Base-by-base conservation (phyloP, 2,888 invertebrate species). In the Oligia strigilis region DNA sequence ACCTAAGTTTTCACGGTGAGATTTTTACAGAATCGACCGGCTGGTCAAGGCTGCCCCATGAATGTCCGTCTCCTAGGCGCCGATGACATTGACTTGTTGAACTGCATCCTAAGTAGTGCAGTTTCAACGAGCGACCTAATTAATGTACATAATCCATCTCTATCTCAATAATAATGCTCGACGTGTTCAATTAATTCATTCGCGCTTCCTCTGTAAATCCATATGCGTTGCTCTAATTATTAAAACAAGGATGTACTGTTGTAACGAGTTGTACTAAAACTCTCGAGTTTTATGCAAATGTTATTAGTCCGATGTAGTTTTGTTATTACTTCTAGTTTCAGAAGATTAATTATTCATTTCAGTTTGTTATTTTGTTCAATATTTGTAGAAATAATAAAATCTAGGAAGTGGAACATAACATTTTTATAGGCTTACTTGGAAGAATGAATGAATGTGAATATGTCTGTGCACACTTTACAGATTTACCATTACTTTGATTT, bases 101-200 rank as follows among this genome's bases (percentile, higher is more conserved):
- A 71, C 72, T 52, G 69, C 60, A 79, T 71, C 81, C n/a, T 71
- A 11, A 8, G 46, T 46, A 75, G n/a, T 72, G 49, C 49, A 66
- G 67, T 55, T 65, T 75, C 17, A 75, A 72, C 69, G 29, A 62
- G 72, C 43, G 13, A 55, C 64, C 23, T 55, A 74, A 76, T 72
- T 77, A 72, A 58, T 73, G 60, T 13, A 43, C n/a, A 64, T 74
- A 82, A 75, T 84, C 79, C 71, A 67, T 75, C 67, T 87, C 76
- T 75, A 82, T 85, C 78, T 77, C 75, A 79, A 87, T 87, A 81
- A 79, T 78, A 86, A 84, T 81, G 77, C 77, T 69, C 65, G 79
- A 75, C 77, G 70, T 80, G 77, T 81, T 75, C 72, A 87, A 88
- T 89, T 87, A 87, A 83, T 83, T 84, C 78, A 87, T 69, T 72